Evolutionary conservation across 2,888 invertebrate genomes (phyloP), one percentile per base, ranked within the genome.

Genomic region (Orthonevra nobilis): DNA sequence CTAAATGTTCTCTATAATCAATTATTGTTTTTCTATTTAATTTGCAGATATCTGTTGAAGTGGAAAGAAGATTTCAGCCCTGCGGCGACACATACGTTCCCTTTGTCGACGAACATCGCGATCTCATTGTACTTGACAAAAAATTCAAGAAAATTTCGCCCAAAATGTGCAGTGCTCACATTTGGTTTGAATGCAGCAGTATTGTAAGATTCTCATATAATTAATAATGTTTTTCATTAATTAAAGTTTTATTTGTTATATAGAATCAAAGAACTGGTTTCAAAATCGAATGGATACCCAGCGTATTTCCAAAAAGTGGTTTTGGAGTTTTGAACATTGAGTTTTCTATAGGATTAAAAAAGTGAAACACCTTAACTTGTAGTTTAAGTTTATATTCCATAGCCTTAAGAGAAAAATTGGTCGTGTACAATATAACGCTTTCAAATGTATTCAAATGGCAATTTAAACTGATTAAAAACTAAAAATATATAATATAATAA

Each of bases 251-350:
- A 14, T 72, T 32, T 48, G n/a, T n/a, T n/a, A n/a, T 50, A 12
- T 48, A 82, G 83, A 73, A 82, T 63, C 91, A 92, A 48, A 91
- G 91, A 77, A 92, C 91, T 61, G 93, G 92, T 12, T 92, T 95
- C 84, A 89, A 92, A 20, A 92, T 95, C 38, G 93, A 94, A 85
- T 95, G 95, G 95, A 92, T 92, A 69, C 94, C 94, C 0, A 92
- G 93, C 84, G 91, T 94, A 60, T 89, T 93, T 54, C 93, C 93
- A 3, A 89, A 91, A 81, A 92, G 92, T 28, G 91, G 92, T 83
- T 92, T 94, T 79, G 95, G 95, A 4, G 93, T 94, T 85, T 88
- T 95, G 66, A 90, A 92, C 77, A 90, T 95, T 60, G 91, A 91
- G 82, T 95, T 94, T 85, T 92, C 93, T 85, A 92, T 92, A 85